phyloP scores from a whole-genome alignment of 2,888 invertebrate species.

The Boloria selene region DNA sequence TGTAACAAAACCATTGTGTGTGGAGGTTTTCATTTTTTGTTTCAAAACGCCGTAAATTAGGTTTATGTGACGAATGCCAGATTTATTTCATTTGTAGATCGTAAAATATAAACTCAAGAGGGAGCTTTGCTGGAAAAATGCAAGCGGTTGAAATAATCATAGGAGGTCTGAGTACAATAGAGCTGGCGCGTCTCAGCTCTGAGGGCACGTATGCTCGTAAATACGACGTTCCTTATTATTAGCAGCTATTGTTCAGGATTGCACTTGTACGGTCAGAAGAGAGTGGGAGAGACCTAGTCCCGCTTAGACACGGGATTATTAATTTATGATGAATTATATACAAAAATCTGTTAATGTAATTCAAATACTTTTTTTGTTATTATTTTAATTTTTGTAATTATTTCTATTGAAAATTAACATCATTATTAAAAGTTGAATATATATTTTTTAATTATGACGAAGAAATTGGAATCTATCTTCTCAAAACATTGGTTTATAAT shows the following conservation, averaged over 20 bases:
- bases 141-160: constrained; percentile 76
- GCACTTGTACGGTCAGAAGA: constrained; percentile 66
- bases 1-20: background rate
- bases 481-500: no score
- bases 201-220: constrained; percentile 80
- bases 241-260: constrained; percentile 76
- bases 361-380: no score
- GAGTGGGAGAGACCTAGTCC: constrained; percentile 35
- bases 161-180: constrained; percentile 81
- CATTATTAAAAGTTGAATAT: no score
- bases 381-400: no score
- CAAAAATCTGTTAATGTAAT: no score
- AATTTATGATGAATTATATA: no score
- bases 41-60: constrained; percentile 52
- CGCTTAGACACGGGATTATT: constrained; percentile 27
- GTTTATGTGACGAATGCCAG: constrained; percentile 57
- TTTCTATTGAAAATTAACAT: no score
- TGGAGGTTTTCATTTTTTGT: constrained; percentile 5
- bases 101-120: constrained; percentile 70
- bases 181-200: constrained; percentile 71
- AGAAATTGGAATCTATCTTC: no score
- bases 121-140: constrained; percentile 73
- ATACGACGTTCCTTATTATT: constrained; percentile 80
- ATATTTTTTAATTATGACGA: no score
- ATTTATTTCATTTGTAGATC: constrained; percentile 63